phyloP scores from a whole-genome alignment of 2,888 invertebrate genomes.

The Allolobophora icterica region DNA sequence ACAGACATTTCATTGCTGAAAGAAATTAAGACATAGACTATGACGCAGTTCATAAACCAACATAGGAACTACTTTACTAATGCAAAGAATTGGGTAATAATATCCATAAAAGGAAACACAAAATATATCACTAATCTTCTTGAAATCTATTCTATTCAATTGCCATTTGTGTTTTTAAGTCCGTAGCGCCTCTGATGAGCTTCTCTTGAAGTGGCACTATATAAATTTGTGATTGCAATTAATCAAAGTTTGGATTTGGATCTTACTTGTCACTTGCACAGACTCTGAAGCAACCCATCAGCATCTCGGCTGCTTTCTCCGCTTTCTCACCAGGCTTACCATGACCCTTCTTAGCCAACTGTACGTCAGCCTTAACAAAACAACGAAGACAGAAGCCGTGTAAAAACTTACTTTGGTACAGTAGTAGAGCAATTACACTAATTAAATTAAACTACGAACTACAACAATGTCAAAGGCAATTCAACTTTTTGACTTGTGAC shows the following conservation, averaged over 20 bases:
- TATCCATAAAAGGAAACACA: neutral
- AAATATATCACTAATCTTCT: neutral
- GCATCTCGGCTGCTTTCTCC: conserved; percentile 90
- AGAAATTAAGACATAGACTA: no score
- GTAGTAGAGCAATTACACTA: neutral
- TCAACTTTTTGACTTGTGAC: no score
- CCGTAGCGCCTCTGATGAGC: no score
- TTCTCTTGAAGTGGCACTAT: no score
- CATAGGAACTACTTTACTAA: neutral
- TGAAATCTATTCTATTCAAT: no score
- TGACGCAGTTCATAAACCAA: no score
- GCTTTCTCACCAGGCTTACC: conserved; percentile 73
- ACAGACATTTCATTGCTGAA: neutral
- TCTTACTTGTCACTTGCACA: conserved; percentile 87
- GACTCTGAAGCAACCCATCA: conserved; percentile 90
- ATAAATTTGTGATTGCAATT: neutral
- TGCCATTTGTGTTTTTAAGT: no score
- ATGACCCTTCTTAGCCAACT: conserved; percentile 60
- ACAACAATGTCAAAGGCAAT: neutral
- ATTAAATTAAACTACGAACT: neutral
- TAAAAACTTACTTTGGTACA: neutral
- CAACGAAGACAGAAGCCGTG: neutral
- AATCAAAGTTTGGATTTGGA: neutral
- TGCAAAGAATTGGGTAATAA: neutral
- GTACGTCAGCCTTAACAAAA: conserved; percentile 75